phyloP scores from a whole-genome alignment of 2,797 vertebrate genomes.

The Coreius guichenoti region DNA sequence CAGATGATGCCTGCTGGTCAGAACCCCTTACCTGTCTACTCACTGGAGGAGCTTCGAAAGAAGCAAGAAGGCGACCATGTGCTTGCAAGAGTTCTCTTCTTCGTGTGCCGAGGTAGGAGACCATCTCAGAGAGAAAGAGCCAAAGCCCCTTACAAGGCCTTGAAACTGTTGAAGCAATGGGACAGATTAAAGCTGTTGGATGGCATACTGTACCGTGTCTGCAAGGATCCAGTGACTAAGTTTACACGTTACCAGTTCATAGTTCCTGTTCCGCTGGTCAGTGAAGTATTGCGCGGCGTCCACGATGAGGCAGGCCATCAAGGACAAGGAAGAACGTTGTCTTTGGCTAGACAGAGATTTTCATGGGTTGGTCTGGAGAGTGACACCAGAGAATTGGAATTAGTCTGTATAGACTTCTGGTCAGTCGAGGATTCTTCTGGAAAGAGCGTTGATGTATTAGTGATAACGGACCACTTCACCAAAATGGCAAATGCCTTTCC shows the following conservation, averaged over 20 bases:
- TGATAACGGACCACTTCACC: slow-evolving; percentile 22
- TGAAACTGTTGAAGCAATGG: slow-evolving; percentile 35
- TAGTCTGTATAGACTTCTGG: slow-evolving; percentile 42
- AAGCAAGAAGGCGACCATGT: slow-evolving; percentile 23
- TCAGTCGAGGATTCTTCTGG: background rate
- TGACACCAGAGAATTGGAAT: background rate
- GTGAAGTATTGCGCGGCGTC: background rate
- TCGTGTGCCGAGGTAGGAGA: background rate
- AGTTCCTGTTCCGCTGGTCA: background rate
- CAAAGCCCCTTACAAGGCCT: background rate
- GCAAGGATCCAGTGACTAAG: background rate
- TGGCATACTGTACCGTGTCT: background rate
- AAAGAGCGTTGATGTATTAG: slow-evolving; percentile 3
- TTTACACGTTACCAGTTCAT: background rate
- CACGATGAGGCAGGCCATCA: slow-evolving; percentile 24
- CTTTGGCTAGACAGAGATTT: background rate
- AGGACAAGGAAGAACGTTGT: background rate
- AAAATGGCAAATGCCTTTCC: background rate
- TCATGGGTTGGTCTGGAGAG: background rate
- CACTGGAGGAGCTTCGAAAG: slow-evolving; percentile 21
- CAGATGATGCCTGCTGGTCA: background rate
- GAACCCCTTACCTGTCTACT: background rate
- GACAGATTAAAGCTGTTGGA: slow-evolving; percentile 29
- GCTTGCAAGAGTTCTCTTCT: slow-evolving; percentile 10
- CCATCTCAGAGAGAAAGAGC: slow-evolving; percentile 21